These are phyloP conservation scores for Eriosoma lanigerum DNA, from an alignment of 1,140 invertebrate genomes.

Conservation along the genomic window DNA sequence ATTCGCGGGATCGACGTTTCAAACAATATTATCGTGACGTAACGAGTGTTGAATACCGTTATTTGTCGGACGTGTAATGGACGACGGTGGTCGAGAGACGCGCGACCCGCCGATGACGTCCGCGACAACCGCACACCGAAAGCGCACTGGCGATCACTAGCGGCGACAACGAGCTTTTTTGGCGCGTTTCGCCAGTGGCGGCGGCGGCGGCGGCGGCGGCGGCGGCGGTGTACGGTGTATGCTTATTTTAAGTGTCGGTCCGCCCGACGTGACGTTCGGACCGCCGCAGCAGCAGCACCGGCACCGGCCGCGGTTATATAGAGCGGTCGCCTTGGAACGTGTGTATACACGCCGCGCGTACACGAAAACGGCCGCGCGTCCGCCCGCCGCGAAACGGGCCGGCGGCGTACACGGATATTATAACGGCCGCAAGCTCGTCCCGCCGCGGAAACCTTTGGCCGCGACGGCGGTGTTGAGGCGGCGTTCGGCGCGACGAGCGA, in stretches of 20 bases:
- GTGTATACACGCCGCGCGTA: not conserved
- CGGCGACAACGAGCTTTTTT: conserved; percentile 42
- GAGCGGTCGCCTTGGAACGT: conserved; percentile 19
- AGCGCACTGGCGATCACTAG: conserved; percentile 50
- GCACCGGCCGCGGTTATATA: not conserved
- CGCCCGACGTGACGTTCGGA: conserved; percentile 26
- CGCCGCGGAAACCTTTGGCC: conserved; percentile 13
- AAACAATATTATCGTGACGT: too few relatives aligned
- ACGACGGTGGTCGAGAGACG: not conserved
- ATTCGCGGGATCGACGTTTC: too few relatives aligned
- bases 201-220: conserved; percentile 27
- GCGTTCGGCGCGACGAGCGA: not conserved
- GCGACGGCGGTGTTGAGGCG: not conserved
- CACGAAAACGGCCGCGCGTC: not conserved
- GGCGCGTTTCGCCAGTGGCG: conserved; percentile 42
- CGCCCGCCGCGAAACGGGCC: not conserved
- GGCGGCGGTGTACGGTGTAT: conserved; percentile 14
- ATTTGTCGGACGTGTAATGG: too few relatives aligned
- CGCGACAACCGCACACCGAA: conserved; percentile 45
- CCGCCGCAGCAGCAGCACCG: conserved; percentile 33
- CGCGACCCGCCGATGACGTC: conserved; percentile 28
- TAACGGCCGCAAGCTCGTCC: not conserved
- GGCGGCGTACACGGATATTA: too few relatives aligned
- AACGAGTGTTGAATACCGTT: too few relatives aligned
- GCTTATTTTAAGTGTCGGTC: conserved; percentile 44